A percentile compares a stretch with the other conserved stretches of the same genome.
phyloP scores from a whole-genome alignment of 2,888 invertebrate genomes.

The Sicus ferrugineus region DNA sequence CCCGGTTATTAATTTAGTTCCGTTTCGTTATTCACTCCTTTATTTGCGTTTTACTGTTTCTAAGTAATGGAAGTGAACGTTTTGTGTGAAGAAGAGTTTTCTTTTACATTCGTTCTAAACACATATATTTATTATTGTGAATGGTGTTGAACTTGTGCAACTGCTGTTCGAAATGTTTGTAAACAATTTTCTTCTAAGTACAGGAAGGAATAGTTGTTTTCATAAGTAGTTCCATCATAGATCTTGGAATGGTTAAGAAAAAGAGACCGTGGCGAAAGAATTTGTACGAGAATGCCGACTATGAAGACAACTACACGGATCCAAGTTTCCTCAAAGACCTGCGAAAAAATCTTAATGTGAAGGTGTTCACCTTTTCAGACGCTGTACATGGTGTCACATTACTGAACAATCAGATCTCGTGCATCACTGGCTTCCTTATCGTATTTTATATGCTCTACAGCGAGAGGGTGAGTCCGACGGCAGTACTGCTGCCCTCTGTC shows the following conservation, averaged over 20 bases:
- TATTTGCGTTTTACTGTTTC: too few relatives aligned
- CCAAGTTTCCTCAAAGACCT: conserved; percentile 84
- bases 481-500: conserved; percentile 70
- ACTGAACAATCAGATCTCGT: conserved; percentile 81
- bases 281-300: conserved; percentile 85
- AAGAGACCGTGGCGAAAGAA: conserved; percentile 80
- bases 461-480: conserved; percentile 71
- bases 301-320: conserved; percentile 93
- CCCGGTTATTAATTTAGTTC: too few relatives aligned
- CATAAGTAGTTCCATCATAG: background rate
- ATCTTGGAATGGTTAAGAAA: background rate
- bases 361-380: conserved; percentile 75
- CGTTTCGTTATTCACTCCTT: too few relatives aligned
- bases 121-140: too few relatives aligned
- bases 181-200: too few relatives aligned
- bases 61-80: too few relatives aligned
- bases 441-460: conserved; percentile 78
- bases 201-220: too few relatives aligned
- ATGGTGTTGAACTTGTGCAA: too few relatives aligned
- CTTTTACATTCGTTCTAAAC: too few relatives aligned
- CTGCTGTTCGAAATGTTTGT: too few relatives aligned
- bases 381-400: conserved; percentile 79
- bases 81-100: too few relatives aligned
- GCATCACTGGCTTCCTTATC: conserved; percentile 76
- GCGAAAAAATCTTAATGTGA: conserved; percentile 81